A percentile compares a stretch with the other conserved stretches of the same genome.
phyloP scores from a whole-genome alignment of 2,797 vertebrate genomes.

The Rallus crepitans region DNA sequence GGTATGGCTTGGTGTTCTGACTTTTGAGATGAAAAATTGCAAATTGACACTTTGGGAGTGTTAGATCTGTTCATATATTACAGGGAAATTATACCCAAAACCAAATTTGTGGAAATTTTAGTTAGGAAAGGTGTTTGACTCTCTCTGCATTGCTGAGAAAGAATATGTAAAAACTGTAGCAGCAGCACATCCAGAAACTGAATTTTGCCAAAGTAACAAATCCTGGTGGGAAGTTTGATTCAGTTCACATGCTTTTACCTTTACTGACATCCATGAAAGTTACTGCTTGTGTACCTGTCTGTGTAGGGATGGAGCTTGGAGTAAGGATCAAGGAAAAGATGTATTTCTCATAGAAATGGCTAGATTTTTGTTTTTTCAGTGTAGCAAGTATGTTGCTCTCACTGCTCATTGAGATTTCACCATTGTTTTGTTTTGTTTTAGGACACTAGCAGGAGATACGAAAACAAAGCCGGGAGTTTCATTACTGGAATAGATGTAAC shows the following conservation, averaged over 20 bases:
- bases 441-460: conserved; percentile 92
- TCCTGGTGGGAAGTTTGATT: not conserved
- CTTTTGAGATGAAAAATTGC: not conserved
- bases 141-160: not conserved
- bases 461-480: conserved; percentile 97
- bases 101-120: not conserved
- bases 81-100: not conserved
- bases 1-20: not conserved
- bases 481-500: conserved; percentile 97
- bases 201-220: not conserved
- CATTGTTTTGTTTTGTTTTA: conserved; percentile 66
- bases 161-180: not conserved
- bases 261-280: not conserved
- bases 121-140: not conserved
- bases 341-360: not conserved
- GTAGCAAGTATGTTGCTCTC: not conserved
- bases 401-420: not conserved
- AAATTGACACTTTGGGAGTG: not conserved
- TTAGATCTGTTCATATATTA: not conserved
- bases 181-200: not conserved
- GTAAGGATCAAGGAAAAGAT: not conserved
- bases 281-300: not conserved
- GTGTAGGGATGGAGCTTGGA: not conserved
- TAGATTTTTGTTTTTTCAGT: not conserved
- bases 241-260: not conserved